A percentile compares a stretch with the other conserved stretches of the same genome.
Evolutionary conservation across 1,140 invertebrate species (phyloP).

Genomic region (Bombus sylvicola): DNA sequence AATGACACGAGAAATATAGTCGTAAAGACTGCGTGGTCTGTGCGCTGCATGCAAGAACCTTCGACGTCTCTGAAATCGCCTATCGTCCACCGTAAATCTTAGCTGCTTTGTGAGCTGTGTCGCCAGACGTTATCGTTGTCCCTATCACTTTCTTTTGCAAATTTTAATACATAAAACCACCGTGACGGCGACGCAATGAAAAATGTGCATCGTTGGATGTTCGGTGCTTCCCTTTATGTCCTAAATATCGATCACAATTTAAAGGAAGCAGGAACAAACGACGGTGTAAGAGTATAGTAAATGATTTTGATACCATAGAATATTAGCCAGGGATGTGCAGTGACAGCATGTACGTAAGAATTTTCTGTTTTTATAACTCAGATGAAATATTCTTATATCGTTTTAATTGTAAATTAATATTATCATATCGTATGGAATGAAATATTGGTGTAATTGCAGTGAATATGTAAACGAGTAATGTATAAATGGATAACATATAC

Average conservation of each 20-base stretch:
- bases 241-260: constrained; percentile 4
- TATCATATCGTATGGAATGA: too few relatives aligned
- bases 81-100: constrained; percentile 39
- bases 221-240: neutral
- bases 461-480: too few relatives aligned
- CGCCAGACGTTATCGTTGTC: constrained; percentile 7
- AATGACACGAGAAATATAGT: constrained; percentile 7
- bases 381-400: too few relatives aligned
- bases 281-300: neutral
- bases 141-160: constrained; percentile 25
- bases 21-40: neutral
- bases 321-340: neutral
- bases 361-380: too few relatives aligned
- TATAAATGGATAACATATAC: too few relatives aligned
- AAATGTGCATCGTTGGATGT: constrained; percentile 15
- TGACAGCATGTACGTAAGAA: too few relatives aligned
- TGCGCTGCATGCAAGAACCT: neutral
- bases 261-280: neutral
- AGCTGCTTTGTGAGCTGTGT: constrained; percentile 5
- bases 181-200: constrained; percentile 1
- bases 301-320: neutral
- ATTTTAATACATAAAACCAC: constrained; percentile 14
- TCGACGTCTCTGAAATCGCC: neutral
- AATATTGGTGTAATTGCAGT: too few relatives aligned
- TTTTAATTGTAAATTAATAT: too few relatives aligned